phyloP scores from a whole-genome alignment of 2,888 invertebrate species.

The Conomelus anceps region DNA sequence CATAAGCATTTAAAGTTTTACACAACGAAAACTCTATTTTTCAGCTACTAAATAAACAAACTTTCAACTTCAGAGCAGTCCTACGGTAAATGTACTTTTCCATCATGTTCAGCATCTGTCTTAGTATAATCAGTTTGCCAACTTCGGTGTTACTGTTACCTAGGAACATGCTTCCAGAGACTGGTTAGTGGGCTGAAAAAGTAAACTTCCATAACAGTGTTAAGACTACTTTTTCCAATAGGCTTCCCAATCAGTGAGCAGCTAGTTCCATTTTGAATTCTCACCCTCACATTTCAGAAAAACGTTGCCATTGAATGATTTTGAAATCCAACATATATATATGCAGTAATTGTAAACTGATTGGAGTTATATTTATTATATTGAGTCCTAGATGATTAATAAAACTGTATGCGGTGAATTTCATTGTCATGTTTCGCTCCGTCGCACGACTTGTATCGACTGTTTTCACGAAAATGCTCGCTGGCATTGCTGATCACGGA shows the following conservation, averaged over 20 bases:
- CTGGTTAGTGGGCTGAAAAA: background rate
- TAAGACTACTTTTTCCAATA: background rate
- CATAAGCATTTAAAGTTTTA: no score
- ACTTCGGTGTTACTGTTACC: no score
- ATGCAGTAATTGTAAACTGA: no score
- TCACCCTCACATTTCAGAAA: background rate
- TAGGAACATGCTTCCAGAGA: background rate
- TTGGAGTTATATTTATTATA: no score
- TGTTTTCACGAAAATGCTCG: no score
- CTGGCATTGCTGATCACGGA: no score
- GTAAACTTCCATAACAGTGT: background rate
- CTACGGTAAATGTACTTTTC: background rate
- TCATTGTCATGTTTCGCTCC: no score
- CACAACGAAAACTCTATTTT: background rate
- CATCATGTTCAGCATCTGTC: background rate
- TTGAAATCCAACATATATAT: background rate
- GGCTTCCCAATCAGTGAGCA: background rate
- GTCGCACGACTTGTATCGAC: no score
- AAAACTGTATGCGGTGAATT: no score
- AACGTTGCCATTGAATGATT: background rate
- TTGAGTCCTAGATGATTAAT: no score
- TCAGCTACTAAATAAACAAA: background rate
- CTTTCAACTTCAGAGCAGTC: background rate
- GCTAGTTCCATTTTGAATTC: background rate
- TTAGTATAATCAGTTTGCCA: background rate